Evolutionary conservation across 2,113 vertebrate genomes (phyloP), one percentile per base, ranked within the genome.

Genomic region (Strix aluco): DNA sequence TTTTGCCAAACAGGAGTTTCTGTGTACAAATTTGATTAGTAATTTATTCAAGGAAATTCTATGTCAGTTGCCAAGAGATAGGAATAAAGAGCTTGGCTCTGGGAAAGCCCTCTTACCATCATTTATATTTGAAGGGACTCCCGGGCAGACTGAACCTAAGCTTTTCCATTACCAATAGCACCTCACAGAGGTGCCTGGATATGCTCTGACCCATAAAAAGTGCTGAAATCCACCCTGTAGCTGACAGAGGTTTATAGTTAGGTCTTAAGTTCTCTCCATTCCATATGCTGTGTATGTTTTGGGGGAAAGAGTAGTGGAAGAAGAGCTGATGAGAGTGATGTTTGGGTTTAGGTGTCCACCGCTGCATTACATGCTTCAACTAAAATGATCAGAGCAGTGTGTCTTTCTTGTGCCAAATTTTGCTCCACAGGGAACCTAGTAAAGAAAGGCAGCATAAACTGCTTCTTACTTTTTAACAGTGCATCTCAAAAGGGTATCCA

Each of bases 361-460:
- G 86, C 94, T 88, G 86, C 93, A 63, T 92, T 88, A 49, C 78
- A 96, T 95, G 61, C 81, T 97, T 97, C 98, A 97, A 98, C 98
- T 98, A 97, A 98, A 97, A 97, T 93, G n/a, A 93, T 97, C 88
- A 92, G 82, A 67, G 75, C 42, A 84, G 77, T 80, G 52, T 93
- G 49, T 81, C 88, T 97, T 97, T 81, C 61, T 96, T 42, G 57
- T 94, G 74, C 83, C 94, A 97, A 93, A 94, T 62, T 97, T 88
- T 96, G 77, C 92, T 98, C 96, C 88, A 84, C 67, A 92, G 83
- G 77, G 70, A 96, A 73, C 63, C 70, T 92, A 73, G 47, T 73
- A 96, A 97, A 97, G 85, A 96, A 94, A 97, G 38, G 65, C 72
- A 88, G 52, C 59, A 95, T 88, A 86, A 98, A 96, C 46, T 79